phyloP scores from a whole-genome alignment of 2,797 vertebrate species.

The Tokudaia muenninki region DNA sequence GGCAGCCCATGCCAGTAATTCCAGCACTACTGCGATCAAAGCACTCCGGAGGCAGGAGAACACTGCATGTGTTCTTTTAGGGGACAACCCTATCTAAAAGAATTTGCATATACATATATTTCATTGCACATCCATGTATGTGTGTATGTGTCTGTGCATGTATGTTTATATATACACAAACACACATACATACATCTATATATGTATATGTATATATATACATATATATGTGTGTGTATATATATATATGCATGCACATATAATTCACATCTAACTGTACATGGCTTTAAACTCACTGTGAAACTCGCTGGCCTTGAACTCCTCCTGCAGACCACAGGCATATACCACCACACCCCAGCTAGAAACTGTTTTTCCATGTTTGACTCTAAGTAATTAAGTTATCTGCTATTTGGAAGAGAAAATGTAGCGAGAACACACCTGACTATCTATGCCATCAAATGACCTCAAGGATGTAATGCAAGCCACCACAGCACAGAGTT shows the following conservation, averaged over 20 bases:
- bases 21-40: not conserved
- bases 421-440: slow-evolving; percentile 50
- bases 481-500: slow-evolving; percentile 73
- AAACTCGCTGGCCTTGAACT: not conserved
- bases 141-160: not conserved
- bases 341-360: not conserved
- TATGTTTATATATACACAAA: not conserved
- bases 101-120: not conserved
- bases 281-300: not conserved
- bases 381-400: slow-evolving; percentile 67
- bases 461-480: slow-evolving; percentile 62
- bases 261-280: not conserved
- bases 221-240: not conserved
- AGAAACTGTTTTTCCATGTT: not conserved
- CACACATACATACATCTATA: not conserved
- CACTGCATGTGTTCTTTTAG: not conserved
- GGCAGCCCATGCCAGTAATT: not conserved
- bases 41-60: not conserved
- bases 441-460: slow-evolving; percentile 1
- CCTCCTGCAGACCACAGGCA: not conserved
- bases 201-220: not conserved
- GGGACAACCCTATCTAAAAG: not conserved
- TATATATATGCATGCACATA: not conserved
- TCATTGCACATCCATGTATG: not conserved
- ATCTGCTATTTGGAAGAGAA: slow-evolving; percentile 60